Percentiles rank a stretch among this genome's conserved stretches.
These are phyloP conservation scores for Drosophila silvestris DNA, from an alignment of 2,888 invertebrate species.

Conservation along the genomic window DNA sequence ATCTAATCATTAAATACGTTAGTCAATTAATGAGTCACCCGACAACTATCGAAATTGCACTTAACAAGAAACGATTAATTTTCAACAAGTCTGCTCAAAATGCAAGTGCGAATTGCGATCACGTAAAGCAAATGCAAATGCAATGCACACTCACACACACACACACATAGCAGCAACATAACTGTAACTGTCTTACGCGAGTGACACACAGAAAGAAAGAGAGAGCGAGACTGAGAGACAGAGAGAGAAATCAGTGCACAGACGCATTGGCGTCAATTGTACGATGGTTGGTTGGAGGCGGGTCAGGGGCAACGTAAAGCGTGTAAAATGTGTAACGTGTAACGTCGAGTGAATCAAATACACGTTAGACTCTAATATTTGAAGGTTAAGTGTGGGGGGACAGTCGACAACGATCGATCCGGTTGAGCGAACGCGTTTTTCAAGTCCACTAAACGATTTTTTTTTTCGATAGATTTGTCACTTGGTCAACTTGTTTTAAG, in stretches of 20 bases:
- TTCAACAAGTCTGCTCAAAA: slow-evolving; percentile 20
- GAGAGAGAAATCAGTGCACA: slow-evolving; percentile 15
- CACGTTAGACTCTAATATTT: slow-evolving; percentile 36
- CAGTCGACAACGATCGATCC: slow-evolving; percentile 31
- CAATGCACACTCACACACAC: slow-evolving; percentile 16
- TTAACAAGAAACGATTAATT: slow-evolving; percentile 32
- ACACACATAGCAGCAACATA: slow-evolving; percentile 11
- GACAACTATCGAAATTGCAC: slow-evolving; percentile 20
- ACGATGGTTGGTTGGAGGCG: not conserved
- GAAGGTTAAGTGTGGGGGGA: slow-evolving; percentile 64
- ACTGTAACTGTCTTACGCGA: slow-evolving; percentile 31
- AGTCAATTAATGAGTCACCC: slow-evolving; percentile 33
- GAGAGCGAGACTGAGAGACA: slow-evolving; percentile 7
- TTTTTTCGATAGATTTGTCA: slow-evolving; percentile 49
- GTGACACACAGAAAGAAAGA: slow-evolving; percentile 8
- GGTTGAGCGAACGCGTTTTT: slow-evolving; percentile 77
- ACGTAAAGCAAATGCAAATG: slow-evolving; percentile 44
- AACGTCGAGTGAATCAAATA: slow-evolving; percentile 37
- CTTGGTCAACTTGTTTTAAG: slow-evolving; percentile 47
- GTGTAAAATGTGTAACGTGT: slow-evolving; percentile 28
- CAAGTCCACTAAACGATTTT: slow-evolving; percentile 65
- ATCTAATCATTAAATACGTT: slow-evolving; percentile 9
- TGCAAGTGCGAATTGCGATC: slow-evolving; percentile 40
- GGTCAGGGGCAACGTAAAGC: slow-evolving; percentile 15
- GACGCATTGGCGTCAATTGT: slow-evolving; percentile 43